Evolutionary conservation across 1,140 invertebrate genomes (phyloP).

Genomic region (Drosophila yakuba): DNA sequence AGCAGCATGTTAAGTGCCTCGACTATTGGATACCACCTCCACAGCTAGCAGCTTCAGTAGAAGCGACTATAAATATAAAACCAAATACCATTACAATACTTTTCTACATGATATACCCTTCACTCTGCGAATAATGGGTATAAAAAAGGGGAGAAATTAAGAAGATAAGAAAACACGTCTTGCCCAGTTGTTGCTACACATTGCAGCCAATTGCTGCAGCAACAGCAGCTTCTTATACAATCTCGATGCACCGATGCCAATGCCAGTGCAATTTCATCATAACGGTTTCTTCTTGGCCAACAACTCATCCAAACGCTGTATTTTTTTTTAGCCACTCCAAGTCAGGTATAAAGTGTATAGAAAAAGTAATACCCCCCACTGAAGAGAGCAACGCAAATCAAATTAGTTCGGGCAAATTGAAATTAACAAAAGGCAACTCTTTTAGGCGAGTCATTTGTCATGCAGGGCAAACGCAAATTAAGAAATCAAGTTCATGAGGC

Average conservation of each 20-base stretch:
- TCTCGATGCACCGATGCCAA: constrained; percentile 14
- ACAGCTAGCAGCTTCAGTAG: too few species aligned
- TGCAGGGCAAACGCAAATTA: constrained; percentile 62
- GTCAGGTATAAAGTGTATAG: neutral
- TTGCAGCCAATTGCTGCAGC: constrained; percentile 17
- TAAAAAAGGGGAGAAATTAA: too few species aligned
- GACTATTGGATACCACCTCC: too few species aligned
- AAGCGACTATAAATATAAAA: too few species aligned
- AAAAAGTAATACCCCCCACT: neutral
- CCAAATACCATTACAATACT: too few species aligned
- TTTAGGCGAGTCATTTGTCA: constrained; percentile 63
- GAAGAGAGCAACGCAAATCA: constrained; percentile 31
- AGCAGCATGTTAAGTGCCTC: neutral
- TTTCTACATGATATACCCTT: too few species aligned
- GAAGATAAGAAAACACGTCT: constrained; percentile 26
- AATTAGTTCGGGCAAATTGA: constrained; percentile 76
- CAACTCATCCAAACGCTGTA: constrained; percentile 7
- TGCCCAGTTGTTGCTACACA: constrained; percentile 46
- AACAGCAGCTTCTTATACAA: constrained; percentile 49
- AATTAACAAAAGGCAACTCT: constrained; percentile 48
- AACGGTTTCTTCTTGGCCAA: constrained; percentile 31
- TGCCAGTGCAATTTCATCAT: constrained; percentile 56
- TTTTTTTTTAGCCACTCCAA: neutral
- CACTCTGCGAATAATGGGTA: too few species aligned
- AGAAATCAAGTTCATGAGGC: constrained; percentile 76